A percentile compares a stretch with the other conserved stretches of the same genome.
Conservation (phyloP, 2,113 vertebrate genomes). For the Callithrix jacchus region DNA sequence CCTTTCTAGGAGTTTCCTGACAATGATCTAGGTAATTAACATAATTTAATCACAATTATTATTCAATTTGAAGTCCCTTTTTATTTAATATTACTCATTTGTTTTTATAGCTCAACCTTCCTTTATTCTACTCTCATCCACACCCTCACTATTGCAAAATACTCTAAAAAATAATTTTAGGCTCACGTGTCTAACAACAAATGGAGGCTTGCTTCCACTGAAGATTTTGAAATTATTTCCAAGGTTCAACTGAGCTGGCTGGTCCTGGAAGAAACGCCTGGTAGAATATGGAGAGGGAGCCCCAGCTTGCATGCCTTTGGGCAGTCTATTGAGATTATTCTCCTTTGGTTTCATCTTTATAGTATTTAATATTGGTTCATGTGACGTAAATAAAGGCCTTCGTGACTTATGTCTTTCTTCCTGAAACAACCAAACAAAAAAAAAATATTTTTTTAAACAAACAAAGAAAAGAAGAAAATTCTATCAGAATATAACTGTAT, state of each 20-base stretch:
- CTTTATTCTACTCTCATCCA: background rate
- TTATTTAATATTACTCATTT: background rate
- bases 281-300: constrained; percentile 73
- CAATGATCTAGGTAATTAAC: background rate
- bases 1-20: background rate
- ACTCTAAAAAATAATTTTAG: constrained; percentile 45
- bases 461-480: background rate
- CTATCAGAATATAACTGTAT: background rate
- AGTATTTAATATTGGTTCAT: constrained; percentile 41
- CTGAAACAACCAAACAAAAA: constrained; percentile 56
- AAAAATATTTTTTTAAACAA: background rate
- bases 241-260: constrained; percentile 52
- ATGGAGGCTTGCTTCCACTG: constrained; percentile 67
- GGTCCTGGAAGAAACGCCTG: constrained; percentile 42
- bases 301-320: constrained; percentile 24
- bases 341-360: constrained; percentile 21
- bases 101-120: background rate
- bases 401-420: constrained; percentile 38
- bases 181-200: constrained; percentile 79
- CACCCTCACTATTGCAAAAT: background rate
- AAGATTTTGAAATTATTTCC: constrained; percentile 49
- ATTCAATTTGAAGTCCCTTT: background rate
- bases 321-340: background rate
- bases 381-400: constrained; percentile 65
- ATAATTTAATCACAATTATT: background rate